phyloP scores from a whole-genome alignment of 2,888 invertebrate genomes.

The Yponomeuta plumbellus region DNA sequence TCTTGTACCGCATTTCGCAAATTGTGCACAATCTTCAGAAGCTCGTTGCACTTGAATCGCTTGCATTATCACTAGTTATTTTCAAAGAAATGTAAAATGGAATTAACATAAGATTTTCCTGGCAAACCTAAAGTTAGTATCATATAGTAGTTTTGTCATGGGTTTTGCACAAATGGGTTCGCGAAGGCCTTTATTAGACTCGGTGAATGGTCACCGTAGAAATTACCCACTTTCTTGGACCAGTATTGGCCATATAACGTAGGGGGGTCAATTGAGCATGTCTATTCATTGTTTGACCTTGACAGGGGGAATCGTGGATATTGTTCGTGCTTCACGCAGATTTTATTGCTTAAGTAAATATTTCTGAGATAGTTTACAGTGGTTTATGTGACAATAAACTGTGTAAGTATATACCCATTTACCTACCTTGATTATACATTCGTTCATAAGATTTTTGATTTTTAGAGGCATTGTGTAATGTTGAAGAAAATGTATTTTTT shows the following conservation, averaged over 20 bases:
- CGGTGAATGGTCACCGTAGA: conserved; percentile 52
- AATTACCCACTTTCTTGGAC: conserved; percentile 54
- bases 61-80: no score
- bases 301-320: conserved; percentile 30
- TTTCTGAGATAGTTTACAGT: not conserved
- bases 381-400: no score
- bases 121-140: not conserved
- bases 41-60: no score
- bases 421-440: no score
- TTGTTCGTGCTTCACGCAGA: conserved; percentile 5
- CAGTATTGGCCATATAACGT: conserved; percentile 44
- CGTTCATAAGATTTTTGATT: no score
- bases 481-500: no score
- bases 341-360: not conserved
- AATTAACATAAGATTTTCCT: not conserved
- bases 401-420: no score
- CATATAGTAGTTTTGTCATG: conserved; percentile 3
- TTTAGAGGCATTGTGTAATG: no score
- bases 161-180: conserved; percentile 32
- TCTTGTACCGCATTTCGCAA: no score
- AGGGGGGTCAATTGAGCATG: conserved; percentile 38
- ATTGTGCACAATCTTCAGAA: no score
- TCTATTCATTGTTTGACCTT: conserved; percentile 50
- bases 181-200: conserved; percentile 33
- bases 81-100: not conserved